Evolutionary conservation across 2,888 invertebrate species (phyloP), one percentile per base, ranked within the genome.

Genomic region (Lochmaea crataegi): DNA sequence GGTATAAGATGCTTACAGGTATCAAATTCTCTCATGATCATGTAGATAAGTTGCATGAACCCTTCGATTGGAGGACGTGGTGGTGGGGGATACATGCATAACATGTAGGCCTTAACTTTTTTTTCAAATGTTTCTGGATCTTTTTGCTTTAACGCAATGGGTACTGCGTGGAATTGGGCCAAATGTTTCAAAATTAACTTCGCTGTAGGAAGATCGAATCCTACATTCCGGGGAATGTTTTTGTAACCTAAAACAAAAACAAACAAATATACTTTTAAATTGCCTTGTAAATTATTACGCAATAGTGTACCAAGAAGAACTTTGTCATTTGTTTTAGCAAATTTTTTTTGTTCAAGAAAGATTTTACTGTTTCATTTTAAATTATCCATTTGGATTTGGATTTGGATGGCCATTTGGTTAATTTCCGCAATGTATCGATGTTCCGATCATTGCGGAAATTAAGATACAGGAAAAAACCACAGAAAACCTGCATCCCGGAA

Each of bases 91-190:
- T 64, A n/a, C 32, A 64, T 60, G 41, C 42, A 45, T 22, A 65
- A 58, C 56, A 78, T 57, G 56, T 71, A 71, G 0, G 86, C 85
- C 3, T 81, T 79, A 16, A 87, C 78, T 45, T 80, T 80, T 42
- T 81, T 74, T 12, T 85, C 75, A 80, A 85, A 88, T 1, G 82
- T 77, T 48, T 83, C 76, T 0, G 87, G 86, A 63, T 86, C 84
- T 67, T 84, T 85, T 0, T 85, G 71, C 64, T 89, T 88, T 68
- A 88, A 80, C 0, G 88, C 89, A 14, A 90, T 84, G 1, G 89
- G 87, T n/a, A 89, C 82, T 0, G 89, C 89, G 79, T 90, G 90
- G 76, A 88, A 89, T 73, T 86, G 84, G 0, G 90, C 90, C 77
- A 90, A 76, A 14, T 87, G 80, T 57, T 84, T 82, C 1, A 90